Base-by-base conservation (phyloP, 2,113 vertebrate species). In the Orcinus orca region DNA sequence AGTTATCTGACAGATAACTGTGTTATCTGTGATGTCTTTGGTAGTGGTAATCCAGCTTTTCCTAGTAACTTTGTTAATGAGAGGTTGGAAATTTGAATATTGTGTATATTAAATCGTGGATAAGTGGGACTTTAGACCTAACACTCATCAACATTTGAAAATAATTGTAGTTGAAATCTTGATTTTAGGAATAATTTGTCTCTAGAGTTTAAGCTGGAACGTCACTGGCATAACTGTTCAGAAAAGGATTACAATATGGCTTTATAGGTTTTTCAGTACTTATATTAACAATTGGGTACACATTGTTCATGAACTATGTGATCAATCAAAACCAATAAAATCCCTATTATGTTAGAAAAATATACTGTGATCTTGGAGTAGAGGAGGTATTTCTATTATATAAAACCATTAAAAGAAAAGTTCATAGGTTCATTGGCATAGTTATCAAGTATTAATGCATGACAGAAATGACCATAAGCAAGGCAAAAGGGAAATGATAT, bases 171-270 rank as follows among this genome's bases (percentile, higher is more conserved):
- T 79, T 71, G n/a, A 55, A 86, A 63, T n/a, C 53, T 58, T 86
- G 21, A 63, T 95, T 91, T 95, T 80, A 87, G n/a, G 44, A 86
- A 91, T 38, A 86, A 38, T n/a, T 92, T n/a, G n/a, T 68, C 41
- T 86, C 29, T 84, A 70, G 55, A 71, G 20, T 60, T 63, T 80
- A 91, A 86, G 8, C 26, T 62, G 44, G 41, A 38, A 91, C 55
- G 36, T 80, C 73, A 80, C 55, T 63, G 65, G 47, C 47, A n/a
- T 80, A 80, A 62, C 11, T 67, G 71, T 74, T 85, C 41, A 79
- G 82, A 80, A 79, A 91, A 80, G 53, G 53, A 86, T 62, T 79
- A 79, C 31, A 71, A 29, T 80, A 33, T 47, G 38, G 9, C 25
- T 90, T 76, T 88, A 62, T 70, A 71, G 20, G 11, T 81, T 80